Percentiles rank a stretch among this genome's conserved stretches.
These are phyloP conservation scores for Heliothis virescens DNA, from an alignment of 1,140 invertebrate genomes.

Conservation along the genomic window DNA sequence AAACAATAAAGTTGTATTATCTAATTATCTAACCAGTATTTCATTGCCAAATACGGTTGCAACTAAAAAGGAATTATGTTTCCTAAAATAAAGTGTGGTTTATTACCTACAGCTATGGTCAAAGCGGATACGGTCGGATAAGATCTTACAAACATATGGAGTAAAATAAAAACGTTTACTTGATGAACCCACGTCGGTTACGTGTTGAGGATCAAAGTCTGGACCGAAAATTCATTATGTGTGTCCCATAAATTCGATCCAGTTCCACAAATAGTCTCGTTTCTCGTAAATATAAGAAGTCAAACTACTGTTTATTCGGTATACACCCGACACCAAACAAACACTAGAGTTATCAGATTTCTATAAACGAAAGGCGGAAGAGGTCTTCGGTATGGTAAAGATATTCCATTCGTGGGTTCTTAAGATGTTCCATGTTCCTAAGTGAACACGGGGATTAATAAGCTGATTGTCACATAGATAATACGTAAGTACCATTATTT, in stretches of 20 bases:
- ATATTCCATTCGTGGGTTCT: neutral
- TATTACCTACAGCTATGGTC: conserved; percentile 15
- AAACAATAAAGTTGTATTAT: conserved; percentile 19
- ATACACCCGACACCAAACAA: conserved; percentile 26
- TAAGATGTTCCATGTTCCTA: conserved; percentile 4
- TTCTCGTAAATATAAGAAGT: conserved; percentile 20
- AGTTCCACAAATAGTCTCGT: conserved; percentile 32
- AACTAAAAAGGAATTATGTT: conserved; percentile 11
- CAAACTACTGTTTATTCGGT: conserved; percentile 18
- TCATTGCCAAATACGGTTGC: conserved; percentile 11
- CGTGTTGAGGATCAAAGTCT: neutral
- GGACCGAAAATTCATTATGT: conserved; percentile 5
- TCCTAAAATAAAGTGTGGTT: conserved; percentile 12
- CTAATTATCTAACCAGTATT: neutral
- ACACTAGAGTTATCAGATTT: conserved; percentile 25
- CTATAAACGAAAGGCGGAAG: neutral
- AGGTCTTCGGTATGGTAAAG: conserved; percentile 16
- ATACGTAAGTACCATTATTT: conserved; percentile 38
- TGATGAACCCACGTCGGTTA: neutral
- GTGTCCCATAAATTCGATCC: conserved; percentile 28
- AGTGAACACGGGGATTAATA: conserved; percentile 27
- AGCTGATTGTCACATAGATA: conserved; percentile 33
- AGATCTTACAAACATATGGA: conserved; percentile 8
- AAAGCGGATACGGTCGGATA: conserved; percentile 16
- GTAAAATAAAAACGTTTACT: neutral